A percentile compares a stretch with the other conserved stretches of the same genome.
Evolutionary conservation across 2,113 vertebrate species (phyloP).

Genomic region (Bujurquina vittata): DNA sequence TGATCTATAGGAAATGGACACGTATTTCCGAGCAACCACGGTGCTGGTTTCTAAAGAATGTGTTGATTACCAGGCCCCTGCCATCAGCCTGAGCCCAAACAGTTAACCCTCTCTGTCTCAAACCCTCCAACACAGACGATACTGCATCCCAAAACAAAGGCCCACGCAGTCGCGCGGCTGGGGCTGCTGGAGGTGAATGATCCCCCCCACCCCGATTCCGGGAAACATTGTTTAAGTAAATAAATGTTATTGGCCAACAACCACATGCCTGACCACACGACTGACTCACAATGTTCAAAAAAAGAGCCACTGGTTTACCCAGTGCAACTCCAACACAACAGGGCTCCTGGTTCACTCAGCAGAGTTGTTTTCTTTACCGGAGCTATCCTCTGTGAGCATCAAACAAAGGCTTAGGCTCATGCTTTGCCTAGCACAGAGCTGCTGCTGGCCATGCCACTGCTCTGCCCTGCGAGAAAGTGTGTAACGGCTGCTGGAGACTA

Average conservation of each 20-base stretch:
- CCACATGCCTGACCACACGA: constrained; percentile 67
- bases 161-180: constrained; percentile 31
- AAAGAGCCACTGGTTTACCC: constrained; percentile 62
- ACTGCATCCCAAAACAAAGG: constrained; percentile 28
- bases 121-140: constrained; percentile 8
- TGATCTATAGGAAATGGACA: constrained; percentile 78
- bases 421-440: constrained; percentile 58
- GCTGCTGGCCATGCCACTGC: constrained; percentile 17
- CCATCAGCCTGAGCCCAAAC: constrained; percentile 65
- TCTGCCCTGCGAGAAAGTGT: not conserved
- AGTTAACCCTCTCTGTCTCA: constrained; percentile 25
- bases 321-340: constrained; percentile 29
- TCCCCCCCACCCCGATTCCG: constrained; percentile 43
- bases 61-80: constrained; percentile 70
- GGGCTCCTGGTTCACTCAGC: constrained; percentile 25
- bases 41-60: constrained; percentile 76
- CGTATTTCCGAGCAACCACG: constrained; percentile 80
- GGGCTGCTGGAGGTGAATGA: constrained; percentile 48
- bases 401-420: constrained; percentile 58
- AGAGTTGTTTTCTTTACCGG: constrained; percentile 47
- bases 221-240: constrained; percentile 74
- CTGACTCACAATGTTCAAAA: constrained; percentile 71
- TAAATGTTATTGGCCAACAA: constrained; percentile 71
- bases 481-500: constrained; percentile 26
- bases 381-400: constrained; percentile 36